Conservation (phyloP, 2,888 invertebrate genomes). For the Coremacera marginata region DNA sequence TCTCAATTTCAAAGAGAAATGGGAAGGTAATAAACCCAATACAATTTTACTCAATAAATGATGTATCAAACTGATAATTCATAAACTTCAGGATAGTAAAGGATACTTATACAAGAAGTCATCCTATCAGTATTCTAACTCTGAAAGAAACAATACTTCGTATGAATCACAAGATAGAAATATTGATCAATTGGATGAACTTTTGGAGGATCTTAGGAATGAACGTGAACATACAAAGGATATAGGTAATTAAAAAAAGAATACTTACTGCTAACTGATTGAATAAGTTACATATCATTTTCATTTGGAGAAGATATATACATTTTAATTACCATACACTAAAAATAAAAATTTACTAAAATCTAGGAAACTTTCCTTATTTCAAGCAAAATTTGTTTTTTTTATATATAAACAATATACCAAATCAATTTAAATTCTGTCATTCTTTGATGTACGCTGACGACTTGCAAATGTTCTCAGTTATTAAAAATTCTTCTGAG, state of each 20-base stretch:
- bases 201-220: slow-evolving; percentile 79
- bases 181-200: slow-evolving; percentile 81
- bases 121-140: slow-evolving; percentile 66
- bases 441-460: no score
- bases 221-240: slow-evolving; percentile 66
- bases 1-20: slow-evolving; percentile 60
- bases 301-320: no score
- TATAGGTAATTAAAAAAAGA: slow-evolving; percentile 52
- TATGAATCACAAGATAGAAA: slow-evolving; percentile 71
- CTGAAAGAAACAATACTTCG: slow-evolving; percentile 58
- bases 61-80: not conserved
- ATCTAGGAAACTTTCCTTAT: no score
- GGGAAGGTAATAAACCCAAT: slow-evolving; percentile 54
- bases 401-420: no score
- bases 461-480: no score
- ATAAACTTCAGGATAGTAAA: slow-evolving; percentile 59
- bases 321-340: no score
- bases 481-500: no score
- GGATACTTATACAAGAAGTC: slow-evolving; percentile 67
- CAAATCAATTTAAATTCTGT: no score
- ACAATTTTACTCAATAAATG: not conserved
- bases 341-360: no score
- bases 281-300: no score
- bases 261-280: not conserved
- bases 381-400: no score